These are phyloP conservation scores for Rhingia rostrata DNA, from an alignment of 2,888 invertebrate genomes.

Conservation along the genomic window DNA sequence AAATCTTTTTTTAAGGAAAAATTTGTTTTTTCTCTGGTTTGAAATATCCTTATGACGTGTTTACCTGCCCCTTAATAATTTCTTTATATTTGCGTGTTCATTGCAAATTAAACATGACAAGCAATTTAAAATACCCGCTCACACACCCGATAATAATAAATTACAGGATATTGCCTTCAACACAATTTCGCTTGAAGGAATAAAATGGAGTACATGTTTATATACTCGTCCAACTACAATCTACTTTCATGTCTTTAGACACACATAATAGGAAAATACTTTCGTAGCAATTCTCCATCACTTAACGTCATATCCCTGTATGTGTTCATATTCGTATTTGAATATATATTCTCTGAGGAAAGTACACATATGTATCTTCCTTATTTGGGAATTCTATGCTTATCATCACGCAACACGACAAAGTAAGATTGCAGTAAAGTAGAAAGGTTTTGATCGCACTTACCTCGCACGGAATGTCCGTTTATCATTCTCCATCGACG, in stretches of 20 bases:
- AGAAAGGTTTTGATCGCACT: no score
- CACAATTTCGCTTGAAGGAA: not conserved
- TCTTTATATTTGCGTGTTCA: not conserved
- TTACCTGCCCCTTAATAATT: not conserved
- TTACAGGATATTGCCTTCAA: not conserved
- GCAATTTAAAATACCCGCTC: not conserved
- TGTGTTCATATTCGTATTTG: not conserved
- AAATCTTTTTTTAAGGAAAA: not conserved
- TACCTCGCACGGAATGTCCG: no score
- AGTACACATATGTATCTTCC: no score
- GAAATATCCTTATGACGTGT: not conserved
- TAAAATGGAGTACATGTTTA: conserved; percentile 1
- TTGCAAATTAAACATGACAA: conserved; percentile 1
- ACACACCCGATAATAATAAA: not conserved
- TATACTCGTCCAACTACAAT: not conserved
- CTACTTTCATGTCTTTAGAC: not conserved
- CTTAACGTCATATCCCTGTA: not conserved
- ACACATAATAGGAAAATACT: not conserved
- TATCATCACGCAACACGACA: no score
- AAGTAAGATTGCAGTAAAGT: no score
- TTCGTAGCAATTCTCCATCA: not conserved
- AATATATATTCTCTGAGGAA: no score
- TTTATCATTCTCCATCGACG: no score
- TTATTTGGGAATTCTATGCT: no score
- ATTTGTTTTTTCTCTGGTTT: not conserved